These are phyloP conservation scores for Venusia cambrica DNA, from an alignment of 2,888 invertebrate genomes.

Conservation along the genomic window DNA sequence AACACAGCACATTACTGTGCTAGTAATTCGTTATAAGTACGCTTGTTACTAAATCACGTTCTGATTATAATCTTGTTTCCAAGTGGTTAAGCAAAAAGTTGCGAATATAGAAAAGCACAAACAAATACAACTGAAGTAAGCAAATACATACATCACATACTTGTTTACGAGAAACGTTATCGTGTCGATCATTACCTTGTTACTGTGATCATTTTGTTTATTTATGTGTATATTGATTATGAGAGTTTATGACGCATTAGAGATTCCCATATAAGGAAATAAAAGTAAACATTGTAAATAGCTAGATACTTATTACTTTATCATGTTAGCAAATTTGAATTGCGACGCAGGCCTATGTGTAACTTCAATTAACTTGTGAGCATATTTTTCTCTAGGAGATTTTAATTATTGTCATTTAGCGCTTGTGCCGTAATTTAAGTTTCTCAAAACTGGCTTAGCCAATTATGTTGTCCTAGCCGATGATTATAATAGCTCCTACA, in stretches of 20 bases:
- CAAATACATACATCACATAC: slow-evolving; percentile 60
- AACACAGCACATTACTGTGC: no score
- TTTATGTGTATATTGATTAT: slow-evolving; percentile 45
- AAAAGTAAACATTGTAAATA: slow-evolving; percentile 37
- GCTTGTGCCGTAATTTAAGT: no score
- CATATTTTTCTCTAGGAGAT: no score
- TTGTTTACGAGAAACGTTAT: slow-evolving; percentile 44
- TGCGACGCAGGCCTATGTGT: slow-evolving; percentile 44
- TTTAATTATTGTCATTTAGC: no score
- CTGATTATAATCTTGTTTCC: no score
- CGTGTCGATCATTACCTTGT: slow-evolving; percentile 54
- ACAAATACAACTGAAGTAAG: slow-evolving; percentile 37
- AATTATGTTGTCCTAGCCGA: no score
- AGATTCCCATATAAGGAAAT: slow-evolving; percentile 48
- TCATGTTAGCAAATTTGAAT: slow-evolving; percentile 42
- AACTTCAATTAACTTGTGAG: slow-evolving; percentile 24
- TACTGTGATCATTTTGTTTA: slow-evolving; percentile 76
- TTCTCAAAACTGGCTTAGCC: no score
- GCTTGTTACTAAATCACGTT: no score
- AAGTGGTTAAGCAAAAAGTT: no score
- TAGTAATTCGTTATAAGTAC: no score
- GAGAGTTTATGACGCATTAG: slow-evolving; percentile 50
- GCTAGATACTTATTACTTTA: slow-evolving; percentile 42
- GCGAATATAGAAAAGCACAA: slow-evolving; percentile 24
- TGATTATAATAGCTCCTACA: no score